phyloP scores from a whole-genome alignment of 2,113 vertebrate genomes.

The Pluvianellus socialis region DNA sequence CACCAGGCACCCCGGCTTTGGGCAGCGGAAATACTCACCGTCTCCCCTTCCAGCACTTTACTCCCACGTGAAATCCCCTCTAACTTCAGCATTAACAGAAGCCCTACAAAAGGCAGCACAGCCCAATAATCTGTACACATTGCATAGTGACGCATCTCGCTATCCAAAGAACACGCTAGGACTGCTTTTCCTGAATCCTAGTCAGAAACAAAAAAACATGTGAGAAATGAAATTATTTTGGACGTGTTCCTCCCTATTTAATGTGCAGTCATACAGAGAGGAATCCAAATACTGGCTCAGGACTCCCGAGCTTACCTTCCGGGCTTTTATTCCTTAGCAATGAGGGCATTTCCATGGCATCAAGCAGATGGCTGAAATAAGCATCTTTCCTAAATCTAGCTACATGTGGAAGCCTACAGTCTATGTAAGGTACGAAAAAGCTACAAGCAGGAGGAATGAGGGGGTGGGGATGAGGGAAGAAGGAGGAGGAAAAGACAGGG shows the following conservation, averaged over 20 bases:
- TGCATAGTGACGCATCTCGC: not conserved
- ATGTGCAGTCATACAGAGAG: not conserved
- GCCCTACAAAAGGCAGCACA: not conserved
- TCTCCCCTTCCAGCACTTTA: not conserved
- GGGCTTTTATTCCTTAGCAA: not conserved
- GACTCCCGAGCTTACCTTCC: not conserved
- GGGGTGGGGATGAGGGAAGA: conserved; percentile 42
- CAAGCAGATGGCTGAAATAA: conserved; percentile 35
- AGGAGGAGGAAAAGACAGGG: conserved; percentile 49
- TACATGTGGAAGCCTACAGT: conserved; percentile 20
- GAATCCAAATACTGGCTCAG: not conserved
- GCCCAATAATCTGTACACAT: not conserved
- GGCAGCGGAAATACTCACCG: not conserved
- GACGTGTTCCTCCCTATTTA: not conserved
- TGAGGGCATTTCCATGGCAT: not conserved
- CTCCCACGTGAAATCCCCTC: not conserved
- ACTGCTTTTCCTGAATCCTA: not conserved
- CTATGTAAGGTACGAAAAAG: not conserved
- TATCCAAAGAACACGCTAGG: not conserved
- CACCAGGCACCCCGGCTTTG: not conserved
- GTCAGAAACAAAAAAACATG: not conserved
- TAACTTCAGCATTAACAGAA: not conserved
- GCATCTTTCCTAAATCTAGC: conserved; percentile 37
- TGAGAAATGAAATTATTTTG: not conserved
- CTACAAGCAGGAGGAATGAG: conserved; percentile 37